Evolutionary conservation across 2,888 invertebrate genomes (phyloP), one percentile per base, ranked within the genome.

Genomic region (Arctia plantaginis): DNA sequence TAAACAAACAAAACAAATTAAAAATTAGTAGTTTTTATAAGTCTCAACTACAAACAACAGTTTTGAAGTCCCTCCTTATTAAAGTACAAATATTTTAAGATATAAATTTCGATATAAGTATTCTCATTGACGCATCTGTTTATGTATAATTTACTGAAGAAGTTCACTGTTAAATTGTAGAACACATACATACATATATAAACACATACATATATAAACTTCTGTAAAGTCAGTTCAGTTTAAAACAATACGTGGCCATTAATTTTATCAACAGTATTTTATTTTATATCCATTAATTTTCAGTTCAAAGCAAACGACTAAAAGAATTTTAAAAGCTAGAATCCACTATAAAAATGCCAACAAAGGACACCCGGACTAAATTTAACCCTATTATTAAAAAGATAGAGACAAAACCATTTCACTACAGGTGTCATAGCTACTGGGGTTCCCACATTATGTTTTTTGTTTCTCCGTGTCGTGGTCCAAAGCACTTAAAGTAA

Each of bases 401-500:
- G 55, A 66, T 70, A 70, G 41, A 59, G 15, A 47, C 44, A 47
- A 18, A 39, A 51, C 51, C 35, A 62, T 71, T 70, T 66, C 4
- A 70, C 59, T 66, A 35, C 70, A 74, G 74, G 74, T 74, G 70
- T 62, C 47, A 67, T 66, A 65, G 23, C 10, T 69, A 41, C 69
- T 20, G 18, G 27, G 44, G 39, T 67, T 65, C 69, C 47, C 51
- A 72, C 62, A 67, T 67, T 41, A 66, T n/a, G 10, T 72, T 77
- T 78, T 73, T 70, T 75, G 51, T 66, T 73, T 66, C 65, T 47
- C 72, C 72, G 76, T 69, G 13, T 66, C 30, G 76, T 69, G 76
- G 82, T 66, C 74, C 47, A 55, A 27, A 80, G 84, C 82, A 83
- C 82, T 83, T 77, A 77, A 65, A 76, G 74, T 85, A 76, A 77